Conservation (phyloP, 1,140 invertebrate genomes). For the Muscidifurax raptorellus region DNA sequence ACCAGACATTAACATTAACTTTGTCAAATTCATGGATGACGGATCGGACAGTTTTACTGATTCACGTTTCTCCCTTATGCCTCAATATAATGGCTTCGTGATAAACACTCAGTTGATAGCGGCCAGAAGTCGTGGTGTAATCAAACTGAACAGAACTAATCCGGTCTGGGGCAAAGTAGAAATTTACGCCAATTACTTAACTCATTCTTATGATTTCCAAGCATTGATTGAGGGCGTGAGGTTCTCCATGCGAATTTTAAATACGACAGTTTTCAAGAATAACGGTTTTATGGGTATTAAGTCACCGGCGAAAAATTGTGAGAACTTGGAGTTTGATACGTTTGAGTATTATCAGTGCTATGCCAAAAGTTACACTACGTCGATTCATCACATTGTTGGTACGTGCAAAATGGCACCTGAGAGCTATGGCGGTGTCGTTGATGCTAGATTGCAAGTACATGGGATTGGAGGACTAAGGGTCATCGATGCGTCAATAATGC, state of each 20-base stretch:
- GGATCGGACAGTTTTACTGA: no score
- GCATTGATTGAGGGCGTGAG: no score
- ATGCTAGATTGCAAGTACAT: not conserved
- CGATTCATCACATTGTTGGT: not conserved
- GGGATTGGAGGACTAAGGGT: not conserved
- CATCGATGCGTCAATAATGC: not conserved
- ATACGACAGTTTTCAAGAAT: no score
- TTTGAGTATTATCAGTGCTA: not conserved
- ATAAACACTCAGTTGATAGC: not conserved
- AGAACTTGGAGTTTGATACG: not conserved
- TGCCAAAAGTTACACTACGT: not conserved
- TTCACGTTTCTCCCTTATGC: no score
- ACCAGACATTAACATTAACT: not conserved
- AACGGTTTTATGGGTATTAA: no score
- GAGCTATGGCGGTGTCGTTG: not conserved
- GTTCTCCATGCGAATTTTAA: no score
- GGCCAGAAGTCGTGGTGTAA: slow-evolving; percentile 34
- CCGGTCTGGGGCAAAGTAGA: not conserved
- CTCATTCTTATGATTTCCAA: not conserved
- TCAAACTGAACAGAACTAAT: slow-evolving; percentile 26
- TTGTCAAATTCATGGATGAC: no score
- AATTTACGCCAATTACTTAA: slow-evolving; percentile 25
- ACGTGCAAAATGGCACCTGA: not conserved
- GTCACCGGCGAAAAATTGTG: not conserved
- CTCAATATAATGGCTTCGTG: no score